These are phyloP conservation scores for Leptinotarsa defecta DNA, from an alignment of 1,140 invertebrate genomes.

Conservation along the genomic window DNA sequence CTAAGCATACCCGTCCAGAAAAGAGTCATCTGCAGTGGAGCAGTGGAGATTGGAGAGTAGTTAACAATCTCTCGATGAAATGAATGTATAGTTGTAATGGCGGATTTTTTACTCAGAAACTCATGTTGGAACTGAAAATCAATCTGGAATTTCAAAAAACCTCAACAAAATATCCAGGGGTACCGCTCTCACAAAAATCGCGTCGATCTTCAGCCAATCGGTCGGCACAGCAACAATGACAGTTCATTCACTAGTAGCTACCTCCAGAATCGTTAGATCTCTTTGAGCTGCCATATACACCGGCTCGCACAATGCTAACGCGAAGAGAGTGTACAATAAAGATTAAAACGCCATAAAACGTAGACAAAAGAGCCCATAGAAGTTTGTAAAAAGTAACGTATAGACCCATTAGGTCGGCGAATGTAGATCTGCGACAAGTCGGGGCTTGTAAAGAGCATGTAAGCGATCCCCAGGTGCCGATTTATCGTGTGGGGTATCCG, in stretches of 20 bases:
- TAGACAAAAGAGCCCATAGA: conserved; percentile 35
- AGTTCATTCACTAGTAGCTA: background rate
- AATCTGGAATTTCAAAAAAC: too few relatives aligned
- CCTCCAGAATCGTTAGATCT: background rate
- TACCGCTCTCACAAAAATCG: too few relatives aligned
- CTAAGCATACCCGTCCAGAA: too few relatives aligned
- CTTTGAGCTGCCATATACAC: conserved; percentile 26
- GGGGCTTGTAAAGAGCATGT: conserved; percentile 35
- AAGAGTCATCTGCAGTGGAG: too few relatives aligned
- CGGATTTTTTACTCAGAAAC: too few relatives aligned
- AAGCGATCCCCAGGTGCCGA: conserved; percentile 29
- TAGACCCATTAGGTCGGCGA: conserved; percentile 39
- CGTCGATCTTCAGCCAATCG: background rate
- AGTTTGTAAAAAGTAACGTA: conserved; percentile 40
- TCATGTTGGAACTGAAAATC: too few relatives aligned
- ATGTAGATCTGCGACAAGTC: conserved; percentile 36
- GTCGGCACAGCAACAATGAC: background rate
- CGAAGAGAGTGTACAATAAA: conserved; percentile 28
- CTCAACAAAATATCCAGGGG: too few relatives aligned
- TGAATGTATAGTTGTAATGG: too few relatives aligned
- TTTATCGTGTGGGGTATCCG: conserved; percentile 23
- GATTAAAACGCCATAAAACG: conserved; percentile 37
- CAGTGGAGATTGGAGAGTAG: too few relatives aligned
- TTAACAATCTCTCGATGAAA: too few relatives aligned
- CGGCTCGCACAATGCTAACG: conserved; percentile 4